Conservation (phyloP, 1,140 invertebrate genomes). For the Ephestia elutella region DNA sequence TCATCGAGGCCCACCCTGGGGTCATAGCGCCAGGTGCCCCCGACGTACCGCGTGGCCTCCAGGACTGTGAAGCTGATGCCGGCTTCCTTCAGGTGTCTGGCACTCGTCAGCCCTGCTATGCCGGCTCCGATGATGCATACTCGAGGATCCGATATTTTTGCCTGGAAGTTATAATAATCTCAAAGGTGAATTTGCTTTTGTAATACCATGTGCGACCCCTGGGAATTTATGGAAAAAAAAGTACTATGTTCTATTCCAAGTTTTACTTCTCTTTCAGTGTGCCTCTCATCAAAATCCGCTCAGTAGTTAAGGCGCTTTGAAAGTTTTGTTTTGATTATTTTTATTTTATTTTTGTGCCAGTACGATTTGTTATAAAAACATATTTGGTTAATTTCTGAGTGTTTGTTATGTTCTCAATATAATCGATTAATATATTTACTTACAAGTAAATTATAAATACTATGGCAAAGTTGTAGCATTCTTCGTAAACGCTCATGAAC, state of each 20-base stretch:
- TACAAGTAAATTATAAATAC: neutral
- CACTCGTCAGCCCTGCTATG: slow-evolving; percentile 47
- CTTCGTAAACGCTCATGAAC: slow-evolving; percentile 4
- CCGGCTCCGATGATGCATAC: slow-evolving; percentile 63
- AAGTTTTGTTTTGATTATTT: too few species aligned
- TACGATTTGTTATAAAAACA: too few species aligned
- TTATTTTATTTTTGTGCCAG: too few species aligned
- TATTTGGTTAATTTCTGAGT: too few species aligned
- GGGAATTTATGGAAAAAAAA: neutral
- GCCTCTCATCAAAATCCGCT: too few species aligned
- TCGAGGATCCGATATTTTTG: slow-evolving; percentile 19
- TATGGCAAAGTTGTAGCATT: neutral
- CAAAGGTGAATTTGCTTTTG: too few species aligned
- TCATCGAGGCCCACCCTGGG: slow-evolving; percentile 73
- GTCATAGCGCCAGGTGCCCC: slow-evolving; percentile 79
- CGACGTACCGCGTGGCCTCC: slow-evolving; percentile 65
- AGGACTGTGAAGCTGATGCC: slow-evolving; percentile 50
- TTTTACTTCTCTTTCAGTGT: too few species aligned
- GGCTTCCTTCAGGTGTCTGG: slow-evolving; percentile 50
- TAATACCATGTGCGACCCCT: neutral
- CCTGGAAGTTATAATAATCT: neutral
- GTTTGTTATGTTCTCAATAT: too few species aligned
- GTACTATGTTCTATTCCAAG: too few species aligned
- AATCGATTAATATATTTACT: too few species aligned
- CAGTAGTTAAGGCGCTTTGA: too few species aligned